These are phyloP conservation scores for Spongilla lacustris DNA, from an alignment of 37 sponge, comb jelly and placozoan genomes.

Conservation along the genomic window DNA sequence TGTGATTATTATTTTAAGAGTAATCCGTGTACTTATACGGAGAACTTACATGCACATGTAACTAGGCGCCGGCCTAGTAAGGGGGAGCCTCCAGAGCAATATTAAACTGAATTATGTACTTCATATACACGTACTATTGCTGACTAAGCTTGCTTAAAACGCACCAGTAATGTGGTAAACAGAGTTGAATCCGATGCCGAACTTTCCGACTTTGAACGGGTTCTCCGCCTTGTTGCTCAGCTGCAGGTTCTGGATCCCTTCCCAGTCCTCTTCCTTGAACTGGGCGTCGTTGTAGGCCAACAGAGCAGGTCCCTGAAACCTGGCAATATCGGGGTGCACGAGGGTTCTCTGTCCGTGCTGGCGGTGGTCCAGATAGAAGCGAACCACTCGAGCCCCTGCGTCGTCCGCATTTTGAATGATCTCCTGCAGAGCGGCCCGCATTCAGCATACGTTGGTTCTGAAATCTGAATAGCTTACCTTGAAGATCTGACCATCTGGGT, in stretches of 20 bases:
- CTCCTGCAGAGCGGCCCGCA: conserved; percentile 48
- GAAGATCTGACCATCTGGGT: conserved; percentile 83
- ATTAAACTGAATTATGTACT: no score
- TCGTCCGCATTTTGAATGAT: conserved; percentile 78
- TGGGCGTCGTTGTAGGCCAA: conserved; percentile 53
- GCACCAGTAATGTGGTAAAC: conserved; percentile 70
- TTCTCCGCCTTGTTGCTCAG: conserved; percentile 58
- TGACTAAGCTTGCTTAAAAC: neutral
- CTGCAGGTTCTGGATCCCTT: conserved; percentile 36
- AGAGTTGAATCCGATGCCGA: conserved; percentile 66
- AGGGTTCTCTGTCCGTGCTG: conserved; percentile 2
- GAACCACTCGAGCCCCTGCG: conserved; percentile 49
- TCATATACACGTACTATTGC: no score
- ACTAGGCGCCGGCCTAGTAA: no score
- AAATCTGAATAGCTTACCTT: conserved; percentile 56
- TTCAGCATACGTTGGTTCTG: no score
- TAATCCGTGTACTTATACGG: no score
- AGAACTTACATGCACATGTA: no score
- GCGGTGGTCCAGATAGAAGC: conserved; percentile 42
- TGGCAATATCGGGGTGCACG: conserved; percentile 2
- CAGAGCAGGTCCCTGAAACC: conserved; percentile 56
- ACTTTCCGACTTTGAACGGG: conserved; percentile 63
- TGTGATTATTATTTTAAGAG: no score
- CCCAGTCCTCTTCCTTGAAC: conserved; percentile 61
- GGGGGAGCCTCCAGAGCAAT: no score